Evolutionary conservation across 2,113 vertebrate genomes (phyloP), one percentile per base, ranked within the genome.

Genomic region (Notarius quadriscutis): DNA sequence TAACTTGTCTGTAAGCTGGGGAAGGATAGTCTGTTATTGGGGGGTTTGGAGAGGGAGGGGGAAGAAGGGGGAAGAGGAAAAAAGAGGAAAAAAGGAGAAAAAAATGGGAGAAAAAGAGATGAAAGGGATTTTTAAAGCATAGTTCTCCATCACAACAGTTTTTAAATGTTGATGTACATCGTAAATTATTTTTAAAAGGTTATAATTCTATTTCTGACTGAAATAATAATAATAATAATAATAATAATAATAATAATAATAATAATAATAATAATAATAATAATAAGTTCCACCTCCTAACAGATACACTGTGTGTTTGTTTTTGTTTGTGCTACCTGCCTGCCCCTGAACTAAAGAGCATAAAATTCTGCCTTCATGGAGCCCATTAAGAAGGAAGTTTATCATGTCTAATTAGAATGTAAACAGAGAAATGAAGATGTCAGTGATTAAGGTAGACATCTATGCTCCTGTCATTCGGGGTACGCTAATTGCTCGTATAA

Each of bases 371-470:
- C 71, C 78, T 92, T 95, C 92, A 94, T 92, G 95, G 94, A 95
- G 95, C 94, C 95, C 93, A 90, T 81, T 95, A 96, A 95, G 94
- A 96, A 96, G 95, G 94, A 96, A 96, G 96, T 96, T 97, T 95
- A 95, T 95, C 95, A 96, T 95, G 95, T 97, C 97, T 98, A 97
- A 99, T 98, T 98, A 97, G 97, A 97, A 98, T 97, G 97, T 99
- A 98, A 98, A 98, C 97, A 97, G 95, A 95, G 94, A 97, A 98
- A 97, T 97, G 96, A 97, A 97, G 97, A 97, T 96, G 97, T 98
- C 97, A 97, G 97, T 96, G 97, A 98, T 98, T 99, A 98, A 97
- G 95, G 96, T 96, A 98, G 97, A 97, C 94, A 96, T 96, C 95
- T 97, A 94, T 95, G 93, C 91, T 94, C 93, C 93, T 95, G 96